A percentile compares a stretch with the other conserved stretches of the same genome.
Evolutionary conservation across 2,888 invertebrate genomes (phyloP).

Genomic region (Imbricaverruca yamaguchii): DNA sequence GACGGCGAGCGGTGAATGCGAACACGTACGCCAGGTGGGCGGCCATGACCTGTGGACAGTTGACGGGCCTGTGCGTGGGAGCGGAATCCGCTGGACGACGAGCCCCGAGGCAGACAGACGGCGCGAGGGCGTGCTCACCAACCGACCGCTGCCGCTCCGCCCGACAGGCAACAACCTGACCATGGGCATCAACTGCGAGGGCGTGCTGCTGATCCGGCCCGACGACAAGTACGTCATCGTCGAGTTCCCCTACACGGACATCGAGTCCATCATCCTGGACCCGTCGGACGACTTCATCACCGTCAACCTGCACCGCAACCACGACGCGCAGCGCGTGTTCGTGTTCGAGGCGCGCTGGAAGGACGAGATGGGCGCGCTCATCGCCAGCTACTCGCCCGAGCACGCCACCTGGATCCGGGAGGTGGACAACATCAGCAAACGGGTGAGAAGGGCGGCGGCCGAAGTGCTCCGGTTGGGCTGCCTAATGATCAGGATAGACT

Average conservation of each 20-base stretch:
- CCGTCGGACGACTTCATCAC: constrained; percentile 81
- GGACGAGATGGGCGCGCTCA: constrained; percentile 82
- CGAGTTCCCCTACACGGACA: constrained; percentile 81
- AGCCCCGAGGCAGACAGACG: too few species aligned
- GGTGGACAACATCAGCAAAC: constrained; percentile 30
- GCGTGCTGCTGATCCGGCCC: constrained; percentile 80
- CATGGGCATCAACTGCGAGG: constrained; percentile 82
- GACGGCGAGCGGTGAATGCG: too few species aligned
- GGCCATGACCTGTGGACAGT: too few species aligned
- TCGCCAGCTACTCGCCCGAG: constrained; percentile 81
- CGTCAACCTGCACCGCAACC: constrained; percentile 66
- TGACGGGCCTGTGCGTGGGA: too few species aligned
- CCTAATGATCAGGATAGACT: too few species aligned
- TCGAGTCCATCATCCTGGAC: constrained; percentile 83
- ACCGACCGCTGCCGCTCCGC: too few species aligned
- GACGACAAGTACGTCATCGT: constrained; percentile 86
- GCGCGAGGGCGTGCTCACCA: background rate
- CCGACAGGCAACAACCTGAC: constrained; percentile 49
- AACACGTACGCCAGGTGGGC: too few species aligned
- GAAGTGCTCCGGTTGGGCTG: too few species aligned
- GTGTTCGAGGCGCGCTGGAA: constrained; percentile 86
- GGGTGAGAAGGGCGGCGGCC: too few species aligned
- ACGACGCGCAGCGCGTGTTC: constrained; percentile 72
- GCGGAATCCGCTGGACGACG: too few species aligned
- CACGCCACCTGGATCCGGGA: constrained; percentile 51